Base-by-base conservation (phyloP, 2,797 vertebrate species). In the Hippoglossus hippoglossus region DNA sequence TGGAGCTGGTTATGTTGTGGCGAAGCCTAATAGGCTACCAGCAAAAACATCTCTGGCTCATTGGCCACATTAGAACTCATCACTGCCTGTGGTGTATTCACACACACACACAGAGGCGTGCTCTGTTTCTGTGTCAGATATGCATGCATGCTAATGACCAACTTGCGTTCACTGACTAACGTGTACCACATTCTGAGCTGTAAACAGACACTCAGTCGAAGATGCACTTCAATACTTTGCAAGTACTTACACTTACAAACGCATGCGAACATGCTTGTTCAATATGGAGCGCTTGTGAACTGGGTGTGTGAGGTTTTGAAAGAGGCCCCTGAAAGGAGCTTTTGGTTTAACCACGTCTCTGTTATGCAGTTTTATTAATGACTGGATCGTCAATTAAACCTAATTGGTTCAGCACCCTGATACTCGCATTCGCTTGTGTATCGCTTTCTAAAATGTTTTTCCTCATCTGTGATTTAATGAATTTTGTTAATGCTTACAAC, bases 1-100 rank as follows among this genome's bases (percentile, higher is more conserved):
- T 91, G 88, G 84, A 89, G 69, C 73, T 86, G 44, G 87, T 93
- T 91, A 90, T 65, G 59, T 67, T 86, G 82, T 77, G 77, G 87
- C 75, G 59, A 79, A 80, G 77, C 50, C 77, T 90, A 85, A 85
- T 85, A 81, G 75, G 71, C 73, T 71, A 87, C 84, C 76, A 84
- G 87, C 75, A 75, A 87, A 86, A 87, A 85, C 84, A 79, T 89
- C 69, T 86, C 81, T 88, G 87, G 79, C 71, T 89, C 83, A 81
- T 73, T 82, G 83, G 81, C 76, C 84, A 82, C 83, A 82, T 92
- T 85, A 82, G 67, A 86, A 78, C 61, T 77, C 70, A 70, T 81
- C 71, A 19, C 78, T 79, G 72, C 50, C 62, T 72, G 58, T 57
- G 47, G 63, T 65, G 67, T 21, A 18, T 22, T 59, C 22, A 52